These are phyloP conservation scores for Rhinopomastus cyanomelas DNA, from an alignment of 2,113 vertebrate species.

Conservation along the genomic window DNA sequence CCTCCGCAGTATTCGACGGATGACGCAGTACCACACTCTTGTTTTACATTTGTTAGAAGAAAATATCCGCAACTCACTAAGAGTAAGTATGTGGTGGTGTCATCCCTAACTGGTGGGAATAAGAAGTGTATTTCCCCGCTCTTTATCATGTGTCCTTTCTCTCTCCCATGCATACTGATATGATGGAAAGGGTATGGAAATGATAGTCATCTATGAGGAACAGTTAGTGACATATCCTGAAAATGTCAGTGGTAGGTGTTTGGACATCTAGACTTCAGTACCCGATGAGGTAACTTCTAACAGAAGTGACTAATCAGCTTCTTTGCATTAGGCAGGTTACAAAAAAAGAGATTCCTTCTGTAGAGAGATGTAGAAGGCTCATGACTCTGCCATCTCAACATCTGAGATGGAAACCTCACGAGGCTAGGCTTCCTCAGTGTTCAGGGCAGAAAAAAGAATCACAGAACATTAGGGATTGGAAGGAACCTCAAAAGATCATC, in stretches of 20 bases:
- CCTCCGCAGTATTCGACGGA: too few relatives aligned
- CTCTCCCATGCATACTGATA: slow-evolving; percentile 25
- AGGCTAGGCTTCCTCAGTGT: background rate
- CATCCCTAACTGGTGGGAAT: slow-evolving; percentile 37
- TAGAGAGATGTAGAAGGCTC: background rate
- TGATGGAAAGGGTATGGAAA: slow-evolving; percentile 26
- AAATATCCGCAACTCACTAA: slow-evolving; percentile 15
- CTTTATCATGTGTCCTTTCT: slow-evolving; percentile 33
- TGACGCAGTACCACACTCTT: too few relatives aligned
- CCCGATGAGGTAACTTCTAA: background rate
- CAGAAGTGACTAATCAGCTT: background rate
- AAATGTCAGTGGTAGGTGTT: background rate
- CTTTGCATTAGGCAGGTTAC: background rate
- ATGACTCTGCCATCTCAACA: background rate
- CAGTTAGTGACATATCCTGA: background rate
- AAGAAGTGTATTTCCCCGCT: slow-evolving; percentile 47
- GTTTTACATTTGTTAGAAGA: slow-evolving; percentile 48
- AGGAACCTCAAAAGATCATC: too few relatives aligned
- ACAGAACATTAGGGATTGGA: too few relatives aligned
- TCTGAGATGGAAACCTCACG: background rate
- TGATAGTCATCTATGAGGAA: background rate
- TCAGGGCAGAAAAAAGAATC: background rate
- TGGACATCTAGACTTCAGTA: background rate
- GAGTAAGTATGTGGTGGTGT: slow-evolving; percentile 44
- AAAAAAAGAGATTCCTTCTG: background rate